These are phyloP conservation scores for Myrmophylax atrothorax DNA, from an alignment of 2,113 vertebrate species.

Conservation along the genomic window DNA sequence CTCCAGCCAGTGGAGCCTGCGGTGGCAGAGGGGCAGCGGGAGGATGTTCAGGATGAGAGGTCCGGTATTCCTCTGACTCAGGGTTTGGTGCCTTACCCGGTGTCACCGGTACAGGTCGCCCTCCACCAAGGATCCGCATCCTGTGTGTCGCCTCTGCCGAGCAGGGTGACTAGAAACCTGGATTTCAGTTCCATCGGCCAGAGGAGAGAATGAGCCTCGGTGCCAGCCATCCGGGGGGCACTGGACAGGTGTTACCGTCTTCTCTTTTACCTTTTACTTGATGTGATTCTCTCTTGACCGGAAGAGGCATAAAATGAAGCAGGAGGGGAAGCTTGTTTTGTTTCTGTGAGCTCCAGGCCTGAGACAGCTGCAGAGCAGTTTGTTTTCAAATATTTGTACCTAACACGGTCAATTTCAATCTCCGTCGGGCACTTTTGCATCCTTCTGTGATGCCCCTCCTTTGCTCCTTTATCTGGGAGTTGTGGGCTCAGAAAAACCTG, in stretches of 20 bases:
- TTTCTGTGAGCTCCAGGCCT: neutral
- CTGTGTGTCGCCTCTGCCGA: neutral
- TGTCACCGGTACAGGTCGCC: neutral
- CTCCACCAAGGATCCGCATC: neutral
- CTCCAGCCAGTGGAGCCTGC: neutral
- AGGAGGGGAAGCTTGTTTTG: neutral
- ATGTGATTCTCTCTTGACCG: neutral
- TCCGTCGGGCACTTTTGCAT: neutral
- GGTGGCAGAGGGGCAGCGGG: neutral
- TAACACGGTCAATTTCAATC: neutral
- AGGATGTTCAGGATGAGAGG: neutral
- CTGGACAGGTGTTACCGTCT: neutral
- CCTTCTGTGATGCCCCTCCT: neutral
- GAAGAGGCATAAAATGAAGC: neutral
- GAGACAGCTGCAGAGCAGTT: neutral
- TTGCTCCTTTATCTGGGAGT: neutral
- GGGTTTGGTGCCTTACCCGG: neutral
- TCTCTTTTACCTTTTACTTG: neutral
- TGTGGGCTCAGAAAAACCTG: neutral
- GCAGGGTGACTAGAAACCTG: neutral
- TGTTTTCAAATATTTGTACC: neutral
- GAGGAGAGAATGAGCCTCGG: neutral
- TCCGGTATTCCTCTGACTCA: rapidly evolving
- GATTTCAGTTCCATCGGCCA: neutral
- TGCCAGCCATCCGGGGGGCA: neutral